These are phyloP conservation scores for Sander lucioperca DNA, from an alignment of 2,113 vertebrate species.

Conservation along the genomic window DNA sequence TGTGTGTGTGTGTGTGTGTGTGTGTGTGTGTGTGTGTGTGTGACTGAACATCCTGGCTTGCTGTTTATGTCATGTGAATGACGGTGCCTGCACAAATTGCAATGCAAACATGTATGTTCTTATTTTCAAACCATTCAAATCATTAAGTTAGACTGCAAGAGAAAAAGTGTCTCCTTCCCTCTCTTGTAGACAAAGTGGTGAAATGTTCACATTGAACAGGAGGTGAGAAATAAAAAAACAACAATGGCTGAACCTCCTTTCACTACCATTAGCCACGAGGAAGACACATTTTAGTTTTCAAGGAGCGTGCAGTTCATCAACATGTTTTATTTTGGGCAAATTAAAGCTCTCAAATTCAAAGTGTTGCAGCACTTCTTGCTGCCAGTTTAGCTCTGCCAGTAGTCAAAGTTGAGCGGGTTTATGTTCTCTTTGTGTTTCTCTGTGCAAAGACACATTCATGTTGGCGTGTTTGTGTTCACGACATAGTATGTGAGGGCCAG, in stretches of 20 bases:
- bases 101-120: too few relatives aligned
- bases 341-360: too few relatives aligned
- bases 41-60: not conserved
- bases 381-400: constrained; percentile 8
- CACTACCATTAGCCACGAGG: constrained; percentile 5
- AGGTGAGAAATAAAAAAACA: constrained; percentile 4
- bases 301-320: constrained; percentile 22
- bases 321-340: constrained; percentile 38
- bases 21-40: not conserved
- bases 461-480: constrained; percentile 32
- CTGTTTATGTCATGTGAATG: too few relatives aligned
- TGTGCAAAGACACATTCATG: constrained; percentile 25
- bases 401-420: constrained; percentile 31
- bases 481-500: constrained; percentile 28
- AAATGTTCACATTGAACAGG: not conserved
- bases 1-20: constrained; percentile 46
- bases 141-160: not conserved
- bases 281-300: constrained; percentile 18
- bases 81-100: too few relatives aligned
- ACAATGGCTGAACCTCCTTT: not conserved
- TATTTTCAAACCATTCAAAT: constrained; percentile 13
- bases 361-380: constrained; percentile 6
- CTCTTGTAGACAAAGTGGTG: not conserved
- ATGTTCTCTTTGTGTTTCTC: constrained; percentile 39
- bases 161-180: not conserved